phyloP scores from a whole-genome alignment of 1,140 invertebrate genomes.

The Drosophila bocki region DNA sequence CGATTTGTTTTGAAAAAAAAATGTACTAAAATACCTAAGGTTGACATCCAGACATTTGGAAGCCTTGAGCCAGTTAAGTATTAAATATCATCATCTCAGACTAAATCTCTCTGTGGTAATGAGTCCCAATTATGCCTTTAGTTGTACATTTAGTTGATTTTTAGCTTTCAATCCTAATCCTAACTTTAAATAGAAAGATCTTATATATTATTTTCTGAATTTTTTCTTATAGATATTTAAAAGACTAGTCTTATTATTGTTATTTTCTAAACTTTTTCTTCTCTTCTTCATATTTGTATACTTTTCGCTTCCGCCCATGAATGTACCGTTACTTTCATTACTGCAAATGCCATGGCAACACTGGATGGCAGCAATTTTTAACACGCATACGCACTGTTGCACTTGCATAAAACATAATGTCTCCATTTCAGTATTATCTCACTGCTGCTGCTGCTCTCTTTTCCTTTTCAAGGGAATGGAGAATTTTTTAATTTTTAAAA shows the following conservation, averaged over 20 bases:
- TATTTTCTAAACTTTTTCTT: not conserved
- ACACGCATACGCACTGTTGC: constrained; percentile 54
- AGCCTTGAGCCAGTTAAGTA: not conserved
- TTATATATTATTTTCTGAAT: too few relatives aligned
- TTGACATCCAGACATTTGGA: constrained; percentile 16
- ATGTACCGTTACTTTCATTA: constrained; percentile 20
- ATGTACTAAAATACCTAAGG: constrained; percentile 45
- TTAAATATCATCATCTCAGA: not conserved
- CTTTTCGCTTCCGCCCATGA: not conserved
- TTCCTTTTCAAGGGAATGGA: constrained; percentile 19
- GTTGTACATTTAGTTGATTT: too few relatives aligned
- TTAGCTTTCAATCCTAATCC: too few relatives aligned
- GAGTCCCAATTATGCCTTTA: too few relatives aligned
- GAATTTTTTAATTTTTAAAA: constrained; percentile 64
- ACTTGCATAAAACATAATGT: constrained; percentile 47
- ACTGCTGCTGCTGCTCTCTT: not conserved
- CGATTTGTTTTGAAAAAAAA: constrained; percentile 17
- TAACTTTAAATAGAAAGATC: too few relatives aligned
- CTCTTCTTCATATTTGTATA: not conserved
- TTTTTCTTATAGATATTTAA: too few relatives aligned
- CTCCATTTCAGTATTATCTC: constrained; percentile 25
- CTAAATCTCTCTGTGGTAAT: too few relatives aligned
- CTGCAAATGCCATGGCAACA: constrained; percentile 18
- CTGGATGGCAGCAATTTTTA: constrained; percentile 22
- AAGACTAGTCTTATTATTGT: too few relatives aligned